Percentiles rank a stretch among this genome's conserved stretches.
Conservation (phyloP, 1,140 invertebrate genomes). For the Steinernema khuongi region DNA sequence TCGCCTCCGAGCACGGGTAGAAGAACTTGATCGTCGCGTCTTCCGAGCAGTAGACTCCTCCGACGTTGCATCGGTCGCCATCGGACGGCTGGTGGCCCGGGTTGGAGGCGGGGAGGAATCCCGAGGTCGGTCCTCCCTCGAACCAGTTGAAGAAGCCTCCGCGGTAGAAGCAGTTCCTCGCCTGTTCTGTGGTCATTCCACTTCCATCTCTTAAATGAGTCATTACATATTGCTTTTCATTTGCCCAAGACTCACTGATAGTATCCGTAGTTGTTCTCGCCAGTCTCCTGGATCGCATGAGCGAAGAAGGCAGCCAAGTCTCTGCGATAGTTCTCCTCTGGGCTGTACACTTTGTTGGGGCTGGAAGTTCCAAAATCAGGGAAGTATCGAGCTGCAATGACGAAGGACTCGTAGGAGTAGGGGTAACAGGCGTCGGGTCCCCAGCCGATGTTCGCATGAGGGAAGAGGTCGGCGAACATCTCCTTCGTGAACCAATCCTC, state of each 20-base stretch:
- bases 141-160: constrained; percentile 57
- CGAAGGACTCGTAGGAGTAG: constrained; percentile 47
- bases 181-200: constrained; percentile 31
- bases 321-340: constrained; percentile 30
- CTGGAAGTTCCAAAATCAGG: constrained; percentile 42
- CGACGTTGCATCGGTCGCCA: constrained; percentile 34
- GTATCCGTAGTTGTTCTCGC: constrained; percentile 34
- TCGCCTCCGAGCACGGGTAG: no score
- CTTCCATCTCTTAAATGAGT: no score
- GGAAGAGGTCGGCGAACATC: constrained; percentile 43
- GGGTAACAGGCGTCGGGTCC: constrained; percentile 44
- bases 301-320: constrained; percentile 38
- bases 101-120: constrained; percentile 41
- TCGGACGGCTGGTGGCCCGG: constrained; percentile 46
- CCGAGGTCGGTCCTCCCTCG: constrained; percentile 52
- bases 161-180: constrained; percentile 54
- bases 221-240: no score
- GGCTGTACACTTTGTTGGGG: constrained; percentile 30
- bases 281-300: constrained; percentile 41
- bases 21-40: background rate
- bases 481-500: constrained; percentile 45
- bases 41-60: constrained; percentile 15
- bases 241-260: constrained; percentile 35
- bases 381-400: constrained; percentile 49
- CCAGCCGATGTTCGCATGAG: constrained; percentile 48